Percentiles rank a stretch among this genome's conserved stretches.
Conservation (phyloP, 2,888 invertebrate species). For the Blastobasis adustella region DNA sequence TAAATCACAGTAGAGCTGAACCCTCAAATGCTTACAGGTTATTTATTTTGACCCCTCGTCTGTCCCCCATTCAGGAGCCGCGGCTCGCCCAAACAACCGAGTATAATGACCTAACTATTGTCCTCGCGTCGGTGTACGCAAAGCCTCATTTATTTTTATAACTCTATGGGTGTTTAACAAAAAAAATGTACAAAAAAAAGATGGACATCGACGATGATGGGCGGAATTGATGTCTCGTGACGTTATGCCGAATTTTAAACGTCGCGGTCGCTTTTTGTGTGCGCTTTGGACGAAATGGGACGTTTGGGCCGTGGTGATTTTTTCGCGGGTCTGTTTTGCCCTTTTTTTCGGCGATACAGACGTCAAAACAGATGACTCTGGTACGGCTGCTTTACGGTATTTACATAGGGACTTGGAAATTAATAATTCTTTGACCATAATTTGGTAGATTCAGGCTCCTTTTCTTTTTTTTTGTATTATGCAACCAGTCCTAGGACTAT, state of each 20-base stretch:
- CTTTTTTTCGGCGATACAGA: no score
- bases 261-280: conserved; percentile 20
- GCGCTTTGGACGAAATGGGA: no score
- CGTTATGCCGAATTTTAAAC: conserved; percentile 42
- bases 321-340: conserved; percentile 2
- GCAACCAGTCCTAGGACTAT: no score
- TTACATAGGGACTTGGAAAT: no score
- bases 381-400: no score
- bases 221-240: conserved; percentile 50
- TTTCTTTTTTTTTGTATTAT: no score
- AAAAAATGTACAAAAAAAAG: conserved; percentile 46
- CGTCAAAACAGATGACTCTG: no score
- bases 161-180: conserved; percentile 58
- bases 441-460: no score
- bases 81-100: conserved; percentile 63
- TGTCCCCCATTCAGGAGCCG: conserved; percentile 33
- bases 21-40: conserved; percentile 50
- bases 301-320: conserved; percentile 16
- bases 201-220: conserved; percentile 46
- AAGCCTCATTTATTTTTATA: conserved; percentile 69
- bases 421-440: no score
- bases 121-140: conserved; percentile 61
- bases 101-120: conserved; percentile 71
- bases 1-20: conserved; percentile 16
- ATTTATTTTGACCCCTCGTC: conserved; percentile 40